Evolutionary conservation across 2,888 invertebrate species (phyloP), one percentile per base, ranked within the genome.

Genomic region (Atrina japonica): DNA sequence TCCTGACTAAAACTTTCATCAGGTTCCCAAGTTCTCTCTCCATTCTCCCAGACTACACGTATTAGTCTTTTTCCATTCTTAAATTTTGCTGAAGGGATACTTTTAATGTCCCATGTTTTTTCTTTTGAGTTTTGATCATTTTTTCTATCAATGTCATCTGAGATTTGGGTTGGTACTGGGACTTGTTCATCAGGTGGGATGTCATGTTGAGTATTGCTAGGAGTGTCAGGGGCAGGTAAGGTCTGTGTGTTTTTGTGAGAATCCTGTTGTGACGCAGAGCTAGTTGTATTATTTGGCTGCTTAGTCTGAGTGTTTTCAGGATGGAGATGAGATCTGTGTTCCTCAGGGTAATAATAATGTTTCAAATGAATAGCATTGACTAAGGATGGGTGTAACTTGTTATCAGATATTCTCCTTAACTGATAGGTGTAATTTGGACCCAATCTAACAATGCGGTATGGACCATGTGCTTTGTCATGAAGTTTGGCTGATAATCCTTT

Each of bases 341-440:
- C 16, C 21, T 41, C 53, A 14, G 64, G 64, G n/a, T 52, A 40
- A 53, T 18, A 25, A 40, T 64, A 64, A 3, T 25, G 29, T 14
- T 64, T 18, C n/a, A 64, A 29, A 43, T 64, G 52, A 9, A 55
- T 64, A 3, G 64, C 53, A 64, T 64, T 64, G 11, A 53, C 43
- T 45, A 52, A 40, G 6, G 64, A 64, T 43, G 41, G 11, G 21
- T 23, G 35, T 30, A 27, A 21, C 45, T 18, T n/a, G n/a, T n/a
- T n/a, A n/a, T n/a, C n/a, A n/a, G 56, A 45, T 16, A 29, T 7
- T 14, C 66, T 25, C 1, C 66, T 21, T 21, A 56, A 21, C n/a
- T 11, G 41, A 47, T 47, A 66, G 29, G 66, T 66, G 43, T 45
- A 56, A 30, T 66, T 66, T 30, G 55, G 56, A 21, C 66, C 66